Base-by-base conservation (phyloP, 2,113 vertebrate species). In the Nothobranchius furzeri region DNA sequence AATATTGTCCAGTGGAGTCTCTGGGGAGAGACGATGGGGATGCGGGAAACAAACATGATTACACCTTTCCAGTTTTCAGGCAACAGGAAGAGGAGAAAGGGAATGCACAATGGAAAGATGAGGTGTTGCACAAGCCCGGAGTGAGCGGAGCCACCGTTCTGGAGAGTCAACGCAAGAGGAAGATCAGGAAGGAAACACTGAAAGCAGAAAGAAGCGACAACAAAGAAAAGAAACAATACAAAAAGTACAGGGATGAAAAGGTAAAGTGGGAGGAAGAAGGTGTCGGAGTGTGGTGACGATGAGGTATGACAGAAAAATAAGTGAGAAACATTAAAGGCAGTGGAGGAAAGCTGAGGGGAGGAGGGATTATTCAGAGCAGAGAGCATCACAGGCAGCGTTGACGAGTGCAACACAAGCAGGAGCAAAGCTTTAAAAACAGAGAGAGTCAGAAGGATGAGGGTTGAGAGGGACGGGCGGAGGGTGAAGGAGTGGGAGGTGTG, bases 1-100 rank as follows among this genome's bases (percentile, higher is more conserved):
- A 84, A 85, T 84, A 89, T 86, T 64, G 73, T 83, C 85, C 82
- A 83, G 71, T 61, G 55, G 60, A 37, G 60, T 87, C 83, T 81
- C 79, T 57, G 51, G 83, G 85, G 85, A 87, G 71, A 68, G 74
- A 85, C 87, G 84, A 88, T 56, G 61, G 80, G 59, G 78, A 82
- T 81, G 80, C 81, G 78, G 80, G 80, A 85, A 91, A 86, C 88
- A 89, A 90, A 91, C 87, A 86, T 74, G 82, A 85, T 87, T 87
- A 85, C 81, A 87, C 79, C 85, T 64, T 79, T 83, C 76, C 20
- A 46, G 76, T 81, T 85, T 88, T 83, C 70, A 79, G 78, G 88
- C 80, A 90, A 83, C 85, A 85, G 81, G 76, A 77, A 50, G 73
- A 76, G 75, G 40, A 56, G 68, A 52, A 68, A 73, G 45, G 8